These are phyloP conservation scores for Drosophila prostipennis DNA, from an alignment of 2,888 invertebrate species.

Conservation along the genomic window DNA sequence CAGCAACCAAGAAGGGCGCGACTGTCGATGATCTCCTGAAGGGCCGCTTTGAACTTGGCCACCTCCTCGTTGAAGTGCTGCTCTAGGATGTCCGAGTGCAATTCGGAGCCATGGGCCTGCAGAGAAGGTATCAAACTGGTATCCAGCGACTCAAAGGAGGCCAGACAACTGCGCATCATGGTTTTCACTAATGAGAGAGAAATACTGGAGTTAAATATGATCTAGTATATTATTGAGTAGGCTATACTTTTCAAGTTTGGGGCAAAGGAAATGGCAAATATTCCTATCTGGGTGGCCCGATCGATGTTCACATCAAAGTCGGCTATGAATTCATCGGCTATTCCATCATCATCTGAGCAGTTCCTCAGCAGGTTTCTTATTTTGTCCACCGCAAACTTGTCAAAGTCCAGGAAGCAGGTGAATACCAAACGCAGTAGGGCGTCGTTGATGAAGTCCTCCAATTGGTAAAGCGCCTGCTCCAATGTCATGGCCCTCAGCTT, in stretches of 20 bases:
- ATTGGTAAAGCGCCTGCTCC: conserved; percentile 78
- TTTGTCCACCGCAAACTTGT: conserved; percentile 79
- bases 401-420: conserved; percentile 78
- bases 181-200: conserved; percentile 68
- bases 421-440: conserved; percentile 80
- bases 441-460: conserved; percentile 83
- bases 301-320: conserved; percentile 84
- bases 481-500: conserved; percentile 80
- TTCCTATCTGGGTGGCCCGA: conserved; percentile 82
- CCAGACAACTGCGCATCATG: conserved; percentile 80
- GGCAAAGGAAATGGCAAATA: conserved; percentile 82
- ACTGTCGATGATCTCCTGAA: conserved; percentile 82
- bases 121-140: conserved; percentile 82
- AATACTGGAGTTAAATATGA: not conserved
- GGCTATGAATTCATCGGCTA: conserved; percentile 80
- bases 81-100: conserved; percentile 80
- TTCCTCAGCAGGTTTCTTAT: conserved; percentile 66
- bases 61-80: conserved; percentile 83
- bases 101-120: conserved; percentile 65
- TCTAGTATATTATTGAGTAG: not conserved
- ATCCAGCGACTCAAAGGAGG: conserved; percentile 83
- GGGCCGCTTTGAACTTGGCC: conserved; percentile 69
- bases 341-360: conserved; percentile 53
- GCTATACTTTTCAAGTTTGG: conserved; percentile 74
- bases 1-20: conserved; percentile 77